Base-by-base conservation (phyloP, 1,140 invertebrate genomes). In the Trichomalopsis sarcophagae region DNA sequence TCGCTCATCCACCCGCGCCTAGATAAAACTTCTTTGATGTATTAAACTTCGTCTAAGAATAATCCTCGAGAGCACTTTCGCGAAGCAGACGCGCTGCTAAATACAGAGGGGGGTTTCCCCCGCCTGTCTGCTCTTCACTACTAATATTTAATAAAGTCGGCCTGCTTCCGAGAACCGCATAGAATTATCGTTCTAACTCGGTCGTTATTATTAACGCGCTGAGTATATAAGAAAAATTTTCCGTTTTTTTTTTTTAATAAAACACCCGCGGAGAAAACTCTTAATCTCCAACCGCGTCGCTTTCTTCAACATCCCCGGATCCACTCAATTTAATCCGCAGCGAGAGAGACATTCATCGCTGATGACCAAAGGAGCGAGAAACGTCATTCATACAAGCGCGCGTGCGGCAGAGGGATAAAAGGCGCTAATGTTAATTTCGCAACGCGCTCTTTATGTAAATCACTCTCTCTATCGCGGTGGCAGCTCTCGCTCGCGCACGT, bases 381-480 rank as follows among this genome's bases (percentile, higher is more conserved):
- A 55, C 17, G 50, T 55, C 55, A n/a, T 14, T 62, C 47, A 50
- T 5, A 62, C 7, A 62, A 7, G 17, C 17, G 17, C 14, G 21
- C 55, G 21, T 17, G 17, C 6, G 55, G 55, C 55, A 62, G 77
- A 68, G 62, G 55, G 21, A 44, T 27, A 44, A 71, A 68, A 71
- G 79, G 66, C 10, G n/a, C 62, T 81, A 81, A 71, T 69, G 44
- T 82, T 82, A 82, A 82, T 82, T 47, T 82, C 69, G 27, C 23
- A 33, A 30, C 44, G 68, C 27, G 80, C 30, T 74, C n/a, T 82
- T 82, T 82, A 82, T 82, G 80, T 69, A 82, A 82, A 82, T 55
- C 2, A 55, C 73, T 44, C 69, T 30, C 75, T 77, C 75, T 21
- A 3, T 23, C 21, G 62, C 4, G 23, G 21, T 21, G 5, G 23